Evolutionary conservation across 53 echinoderm and acorn worm species (phyloP).

Genomic region (Mesocentrotus franciscanus): DNA sequence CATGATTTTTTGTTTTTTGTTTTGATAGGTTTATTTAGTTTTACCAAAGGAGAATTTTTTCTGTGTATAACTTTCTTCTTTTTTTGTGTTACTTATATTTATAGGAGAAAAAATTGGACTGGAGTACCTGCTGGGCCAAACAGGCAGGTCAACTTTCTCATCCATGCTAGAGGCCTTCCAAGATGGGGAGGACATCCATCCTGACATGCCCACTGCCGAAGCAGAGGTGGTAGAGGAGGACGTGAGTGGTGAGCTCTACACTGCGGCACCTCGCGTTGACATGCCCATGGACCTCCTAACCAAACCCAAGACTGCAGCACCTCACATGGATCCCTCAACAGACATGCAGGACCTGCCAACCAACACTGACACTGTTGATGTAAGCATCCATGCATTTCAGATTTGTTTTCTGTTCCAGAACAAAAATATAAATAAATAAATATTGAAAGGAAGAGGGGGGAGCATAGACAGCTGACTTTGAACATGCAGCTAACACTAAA

Average conservation of each 20-base stretch:
- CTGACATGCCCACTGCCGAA: conserved; percentile 46
- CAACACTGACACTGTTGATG: background rate
- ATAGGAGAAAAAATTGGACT: conserved; percentile 11
- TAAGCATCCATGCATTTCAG: too few relatives aligned
- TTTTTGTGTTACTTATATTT: background rate
- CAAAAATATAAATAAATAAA: background rate
- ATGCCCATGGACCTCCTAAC: too few relatives aligned
- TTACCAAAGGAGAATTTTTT: too few relatives aligned
- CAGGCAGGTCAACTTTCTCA: conserved; percentile 54
- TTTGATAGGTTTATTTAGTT: too few relatives aligned
- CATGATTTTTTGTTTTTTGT: background rate
- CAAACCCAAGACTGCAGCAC: conserved; percentile 42
- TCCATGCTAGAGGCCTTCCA: conserved; percentile 42
- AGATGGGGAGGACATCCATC: conserved; percentile 67
- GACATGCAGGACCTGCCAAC: background rate
- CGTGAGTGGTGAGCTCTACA: conserved; percentile 63
- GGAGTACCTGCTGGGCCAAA: conserved; percentile 63
- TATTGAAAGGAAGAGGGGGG: background rate
- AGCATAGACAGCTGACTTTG: background rate
- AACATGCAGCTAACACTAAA: too few relatives aligned
- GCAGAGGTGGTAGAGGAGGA: conserved; percentile 46
- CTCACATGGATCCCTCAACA: background rate
- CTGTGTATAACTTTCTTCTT: background rate
- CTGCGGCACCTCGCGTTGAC: conserved; percentile 54
- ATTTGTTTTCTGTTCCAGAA: too few relatives aligned